Evolutionary conservation across 2,797 vertebrate genomes (phyloP).

Genomic region (Danio aesculapii): DNA sequence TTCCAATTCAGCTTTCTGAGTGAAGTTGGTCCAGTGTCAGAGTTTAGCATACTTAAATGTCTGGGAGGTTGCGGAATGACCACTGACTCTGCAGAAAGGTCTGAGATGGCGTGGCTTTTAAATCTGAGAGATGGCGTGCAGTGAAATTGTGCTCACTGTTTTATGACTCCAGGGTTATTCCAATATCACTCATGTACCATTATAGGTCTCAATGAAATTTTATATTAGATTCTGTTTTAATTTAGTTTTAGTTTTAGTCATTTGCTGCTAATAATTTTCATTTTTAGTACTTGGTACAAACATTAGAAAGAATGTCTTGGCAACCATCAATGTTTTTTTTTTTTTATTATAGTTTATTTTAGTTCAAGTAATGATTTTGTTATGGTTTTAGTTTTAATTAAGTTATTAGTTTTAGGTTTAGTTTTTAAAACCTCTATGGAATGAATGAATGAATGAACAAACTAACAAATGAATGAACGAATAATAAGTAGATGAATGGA

Average conservation of each 20-base stretch:
- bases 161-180: background rate
- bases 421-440: too few species aligned
- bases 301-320: too few species aligned
- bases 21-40: constrained; percentile 32
- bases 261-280: background rate
- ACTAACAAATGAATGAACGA: too few species aligned
- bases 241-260: background rate
- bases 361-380: too few species aligned
- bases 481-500: too few species aligned
- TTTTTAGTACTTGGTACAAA: background rate
- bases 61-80: background rate
- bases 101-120: background rate
- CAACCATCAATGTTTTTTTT: too few species aligned
- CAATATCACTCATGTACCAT: background rate
- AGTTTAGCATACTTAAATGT: constrained; percentile 34
- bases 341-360: too few species aligned
- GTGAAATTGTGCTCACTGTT: background rate
- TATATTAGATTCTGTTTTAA: background rate
- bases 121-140: background rate
- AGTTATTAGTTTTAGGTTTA: too few species aligned
- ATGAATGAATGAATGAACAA: too few species aligned
- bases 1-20: constrained; percentile 48
- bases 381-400: too few species aligned
- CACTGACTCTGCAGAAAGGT: constrained; percentile 3
- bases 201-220: background rate